phyloP scores from a whole-genome alignment of 2,888 invertebrate species.

The Agrotis segetum region DNA sequence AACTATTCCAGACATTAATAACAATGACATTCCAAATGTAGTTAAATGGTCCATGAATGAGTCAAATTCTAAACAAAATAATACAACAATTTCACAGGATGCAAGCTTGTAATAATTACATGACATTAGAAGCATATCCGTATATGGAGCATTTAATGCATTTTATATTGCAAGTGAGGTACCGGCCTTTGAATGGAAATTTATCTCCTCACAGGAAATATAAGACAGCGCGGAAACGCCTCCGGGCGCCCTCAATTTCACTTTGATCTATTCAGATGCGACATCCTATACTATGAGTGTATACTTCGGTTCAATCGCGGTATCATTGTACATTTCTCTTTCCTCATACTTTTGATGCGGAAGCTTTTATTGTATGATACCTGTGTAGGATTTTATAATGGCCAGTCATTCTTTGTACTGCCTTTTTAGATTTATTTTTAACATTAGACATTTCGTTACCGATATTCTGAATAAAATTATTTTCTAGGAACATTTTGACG shows the following conservation, averaged over 20 bases:
- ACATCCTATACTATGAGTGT: constrained; percentile 60
- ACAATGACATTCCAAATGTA: constrained; percentile 1
- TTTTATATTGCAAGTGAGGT: constrained; percentile 57
- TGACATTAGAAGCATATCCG: constrained; percentile 51
- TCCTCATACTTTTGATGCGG: constrained; percentile 46
- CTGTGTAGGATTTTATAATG: constrained; percentile 25
- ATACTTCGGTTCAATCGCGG: constrained; percentile 52
- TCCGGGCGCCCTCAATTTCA: constrained; percentile 77
- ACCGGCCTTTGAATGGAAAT: constrained; percentile 67
- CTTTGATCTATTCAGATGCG: constrained; percentile 75
- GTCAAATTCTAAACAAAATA: constrained; percentile 9
- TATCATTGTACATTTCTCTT: constrained; percentile 59
- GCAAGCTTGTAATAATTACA: constrained; percentile 41
- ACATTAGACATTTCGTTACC: neutral
- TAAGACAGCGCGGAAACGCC: constrained; percentile 73
- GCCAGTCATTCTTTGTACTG: neutral
- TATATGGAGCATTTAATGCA: constrained; percentile 64
- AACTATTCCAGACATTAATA: constrained; percentile 6
- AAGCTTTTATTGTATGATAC: constrained; percentile 38
- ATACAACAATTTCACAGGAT: constrained; percentile 18
- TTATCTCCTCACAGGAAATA: constrained; percentile 71
- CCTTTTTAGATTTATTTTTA: neutral
- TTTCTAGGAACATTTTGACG: neutral
- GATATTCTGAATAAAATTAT: neutral
- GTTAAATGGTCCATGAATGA: constrained; percentile 7